Percentiles rank a stretch among this genome's conserved stretches.
Conservation (phyloP, 2,797 vertebrate genomes). For the Myiothlypis chrysogaster region DNA sequence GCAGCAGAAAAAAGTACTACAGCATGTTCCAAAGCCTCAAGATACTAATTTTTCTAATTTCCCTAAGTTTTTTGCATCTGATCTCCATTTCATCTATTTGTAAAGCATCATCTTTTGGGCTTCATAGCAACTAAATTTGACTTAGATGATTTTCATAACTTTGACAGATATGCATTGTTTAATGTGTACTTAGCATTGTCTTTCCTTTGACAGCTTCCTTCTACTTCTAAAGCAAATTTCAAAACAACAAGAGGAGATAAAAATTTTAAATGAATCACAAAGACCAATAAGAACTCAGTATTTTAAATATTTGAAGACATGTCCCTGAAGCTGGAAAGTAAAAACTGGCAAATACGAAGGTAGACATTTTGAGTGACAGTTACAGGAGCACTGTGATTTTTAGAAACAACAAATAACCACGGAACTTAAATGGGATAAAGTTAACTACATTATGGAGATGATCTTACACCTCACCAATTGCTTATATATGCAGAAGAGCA, state of each 20-base stretch:
- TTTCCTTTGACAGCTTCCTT: constrained; percentile 35
- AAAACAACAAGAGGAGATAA: neutral
- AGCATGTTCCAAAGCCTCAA: neutral
- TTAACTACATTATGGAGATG: neutral
- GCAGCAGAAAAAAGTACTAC: neutral
- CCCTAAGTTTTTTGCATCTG: neutral
- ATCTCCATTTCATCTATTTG: constrained; percentile 21
- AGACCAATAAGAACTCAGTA: neutral
- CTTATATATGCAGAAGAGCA: neutral
- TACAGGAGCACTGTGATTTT: neutral
- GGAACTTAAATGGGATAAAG: neutral
- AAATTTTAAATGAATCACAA: constrained; percentile 50
- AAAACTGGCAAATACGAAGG: neutral
- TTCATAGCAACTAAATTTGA: constrained; percentile 37
- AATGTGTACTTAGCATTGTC: neutral
- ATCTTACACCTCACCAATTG: neutral
- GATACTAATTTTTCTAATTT: neutral
- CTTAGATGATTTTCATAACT: constrained; percentile 26
- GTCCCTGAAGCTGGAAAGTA: neutral
- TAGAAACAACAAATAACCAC: neutral
- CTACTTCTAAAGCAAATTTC: constrained; percentile 28
- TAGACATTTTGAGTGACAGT: constrained; percentile 48
- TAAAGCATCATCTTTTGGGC: neutral
- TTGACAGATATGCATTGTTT: neutral
- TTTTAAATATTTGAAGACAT: constrained; percentile 2